Evolutionary conservation across 1,140 invertebrate genomes (phyloP), one percentile per base, ranked within the genome.

Genomic region (Procambarus virginalis): DNA sequence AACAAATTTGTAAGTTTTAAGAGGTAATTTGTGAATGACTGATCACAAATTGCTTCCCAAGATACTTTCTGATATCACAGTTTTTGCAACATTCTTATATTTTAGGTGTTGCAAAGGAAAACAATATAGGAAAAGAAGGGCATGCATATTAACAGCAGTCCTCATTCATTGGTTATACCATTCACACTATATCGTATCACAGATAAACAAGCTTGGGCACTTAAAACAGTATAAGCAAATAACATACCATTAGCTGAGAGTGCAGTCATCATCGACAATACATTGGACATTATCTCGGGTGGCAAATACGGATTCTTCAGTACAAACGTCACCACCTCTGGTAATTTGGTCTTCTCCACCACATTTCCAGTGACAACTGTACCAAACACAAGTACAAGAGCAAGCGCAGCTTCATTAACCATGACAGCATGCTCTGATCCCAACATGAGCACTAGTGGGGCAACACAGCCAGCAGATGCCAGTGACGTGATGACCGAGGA

Each of bases 351-450:
- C 45, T 64, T 49, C 22, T 68, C 87, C 45, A 77, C 81, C 12
- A 77, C 75, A 55, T 84, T 81, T 14, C 55, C 51, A 58, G 64
- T 55, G 45, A 77, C 73, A 22, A n/a, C 80, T 22, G 51, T 77
- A 12, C 70, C 55, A 58, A 83, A 83, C 10, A 77, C 81, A 2
- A 89, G 75, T 17, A 64, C 79, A 49, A 89, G 58, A 20, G 81
- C 87, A 58, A 89, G 46, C 2, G 87, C 87, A 12, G 97, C 97
- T 94, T 98, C 97, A 93, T 97, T 98, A 93, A 97, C 97, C 97
- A 98, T 98, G 1, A 98, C 95, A 14, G 96, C 94, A 94, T 98
- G 96, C 92, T 97, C 96, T 5, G 96, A 96, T 0, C 95, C 95
- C 85, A 97, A 94, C 97, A 98, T 98, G 93, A 95, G 95, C 8